A percentile compares a stretch with the other conserved stretches of the same genome.
These are phyloP conservation scores for Aphidius ervi DNA, from an alignment of 1,140 invertebrate genomes.

Conservation along the genomic window DNA sequence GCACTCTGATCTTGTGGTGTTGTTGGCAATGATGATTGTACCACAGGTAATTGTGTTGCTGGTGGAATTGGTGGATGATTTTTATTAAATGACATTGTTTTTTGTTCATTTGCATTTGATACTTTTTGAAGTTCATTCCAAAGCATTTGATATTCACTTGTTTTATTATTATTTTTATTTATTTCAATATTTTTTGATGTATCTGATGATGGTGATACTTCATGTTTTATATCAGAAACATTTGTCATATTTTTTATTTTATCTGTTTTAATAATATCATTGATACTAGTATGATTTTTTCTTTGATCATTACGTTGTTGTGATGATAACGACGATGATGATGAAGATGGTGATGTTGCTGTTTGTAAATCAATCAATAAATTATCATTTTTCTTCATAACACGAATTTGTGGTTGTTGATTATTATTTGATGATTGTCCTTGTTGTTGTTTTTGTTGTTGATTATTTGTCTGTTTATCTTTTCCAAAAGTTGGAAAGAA, in stretches of 20 bases:
- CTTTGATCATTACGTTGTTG: too few relatives aligned
- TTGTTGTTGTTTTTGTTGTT: conserved; percentile 33
- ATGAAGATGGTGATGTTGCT: background rate
- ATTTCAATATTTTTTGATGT: background rate
- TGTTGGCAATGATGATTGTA: conserved; percentile 1
- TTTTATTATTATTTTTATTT: conserved; percentile 10
- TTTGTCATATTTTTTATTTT: background rate
- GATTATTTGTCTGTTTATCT: background rate
- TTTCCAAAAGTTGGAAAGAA: conserved; percentile 42
- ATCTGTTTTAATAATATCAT: background rate
- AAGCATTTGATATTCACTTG: conserved; percentile 42
- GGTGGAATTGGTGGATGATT: background rate
- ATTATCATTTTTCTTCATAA: conserved; percentile 20
- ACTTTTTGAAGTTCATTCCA: conserved; percentile 47
- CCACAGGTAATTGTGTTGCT: conserved; percentile 1
- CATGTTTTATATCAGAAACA: background rate
- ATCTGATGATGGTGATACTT: background rate
- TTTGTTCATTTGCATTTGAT: background rate
- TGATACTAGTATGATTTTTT: too few relatives aligned
- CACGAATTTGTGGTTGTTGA: conserved; percentile 32
- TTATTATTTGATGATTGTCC: conserved; percentile 35
- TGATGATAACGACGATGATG: too few relatives aligned
- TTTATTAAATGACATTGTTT: background rate
- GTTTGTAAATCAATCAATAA: conserved; percentile 7
- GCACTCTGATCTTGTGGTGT: conserved; percentile 46